Base-by-base conservation (phyloP, 1,140 invertebrate genomes). In the Laupala kohalensis region DNA sequence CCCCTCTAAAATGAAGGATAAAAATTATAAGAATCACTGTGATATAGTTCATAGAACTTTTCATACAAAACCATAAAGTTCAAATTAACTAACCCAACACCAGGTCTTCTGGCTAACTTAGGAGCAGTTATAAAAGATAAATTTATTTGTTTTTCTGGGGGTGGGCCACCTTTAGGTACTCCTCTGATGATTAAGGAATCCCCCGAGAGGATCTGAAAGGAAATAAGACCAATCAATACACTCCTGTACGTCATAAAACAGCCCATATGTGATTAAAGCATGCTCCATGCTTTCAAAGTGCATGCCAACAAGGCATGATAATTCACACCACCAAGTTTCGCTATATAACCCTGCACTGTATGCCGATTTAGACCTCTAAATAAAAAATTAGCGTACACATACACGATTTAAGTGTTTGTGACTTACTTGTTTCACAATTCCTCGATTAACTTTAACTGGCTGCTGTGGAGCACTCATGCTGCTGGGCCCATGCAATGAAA, bases 51-150 rank as follows among this genome's bases (percentile, higher is more conserved):
- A 69, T 27, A 28, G 5, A 29, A 62, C 23, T 63, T 25, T 25
- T 62, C 15, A 19, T n/a, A 37, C 24, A 64, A n/a, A 63, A 27
- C 13, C 13, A 25, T 28, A 25, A 70, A 4, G 28, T 69, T 9
- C 25, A 72, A 25, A 67, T 53, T 65, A 53, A 82, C 80, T 84
- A 82, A 88, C 86, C 83, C 86, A 62, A 85, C 85, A 74, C 85
- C 86, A 26, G 89, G 88, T 67, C 86, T 86, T 62, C 95, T 86
- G 6, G 90, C 95, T 69, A 98, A 83, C 83, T 96, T 94, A 2
- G 96, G 97, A 70, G 96, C 96, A 75, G 87, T 88, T 67, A 99
- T 89, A 78, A 94, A 93, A 28, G 93, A 93, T 64, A 99, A 87
- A 76, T 89, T 91, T 29, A 99, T 87, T 74, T 92, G 91, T 80